Conservation (phyloP, 2,113 vertebrate genomes). For the Okapia johnstoni region DNA sequence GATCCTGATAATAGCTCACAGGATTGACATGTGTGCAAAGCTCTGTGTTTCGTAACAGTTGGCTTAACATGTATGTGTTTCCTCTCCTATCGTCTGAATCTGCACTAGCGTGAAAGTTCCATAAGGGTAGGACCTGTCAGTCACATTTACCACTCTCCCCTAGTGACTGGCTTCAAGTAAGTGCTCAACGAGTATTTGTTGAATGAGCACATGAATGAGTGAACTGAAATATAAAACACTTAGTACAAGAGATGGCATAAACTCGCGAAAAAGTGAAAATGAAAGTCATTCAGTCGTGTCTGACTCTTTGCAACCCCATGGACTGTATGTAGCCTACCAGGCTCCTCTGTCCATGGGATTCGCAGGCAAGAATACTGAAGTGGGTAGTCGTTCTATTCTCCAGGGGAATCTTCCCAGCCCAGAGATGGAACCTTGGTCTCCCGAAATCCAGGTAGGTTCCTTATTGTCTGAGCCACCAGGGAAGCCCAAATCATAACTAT, state of each 20-base stretch:
- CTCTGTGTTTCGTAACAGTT: neutral
- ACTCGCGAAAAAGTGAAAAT: neutral
- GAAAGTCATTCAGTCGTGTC: neutral
- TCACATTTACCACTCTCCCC: neutral
- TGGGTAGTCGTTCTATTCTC: neutral
- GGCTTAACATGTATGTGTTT: neutral
- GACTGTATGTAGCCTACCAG: neutral
- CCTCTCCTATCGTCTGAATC: neutral
- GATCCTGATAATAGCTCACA: neutral
- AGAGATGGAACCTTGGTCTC: neutral
- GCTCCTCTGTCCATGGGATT: neutral
- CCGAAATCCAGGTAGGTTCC: neutral
- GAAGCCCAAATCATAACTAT: neutral
- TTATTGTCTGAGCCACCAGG: neutral
- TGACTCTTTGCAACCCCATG: neutral
- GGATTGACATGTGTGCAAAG: neutral
- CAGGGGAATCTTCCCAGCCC: neutral
- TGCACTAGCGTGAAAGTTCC: neutral
- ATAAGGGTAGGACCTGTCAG: neutral
- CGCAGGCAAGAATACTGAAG: neutral
- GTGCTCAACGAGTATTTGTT: neutral
- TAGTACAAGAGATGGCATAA: neutral
- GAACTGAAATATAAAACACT: neutral
- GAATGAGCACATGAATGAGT: neutral
- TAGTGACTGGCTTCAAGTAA: neutral